These are phyloP conservation scores for Harpegnathos saltator DNA, from an alignment of 1,140 invertebrate genomes.

Conservation along the genomic window DNA sequence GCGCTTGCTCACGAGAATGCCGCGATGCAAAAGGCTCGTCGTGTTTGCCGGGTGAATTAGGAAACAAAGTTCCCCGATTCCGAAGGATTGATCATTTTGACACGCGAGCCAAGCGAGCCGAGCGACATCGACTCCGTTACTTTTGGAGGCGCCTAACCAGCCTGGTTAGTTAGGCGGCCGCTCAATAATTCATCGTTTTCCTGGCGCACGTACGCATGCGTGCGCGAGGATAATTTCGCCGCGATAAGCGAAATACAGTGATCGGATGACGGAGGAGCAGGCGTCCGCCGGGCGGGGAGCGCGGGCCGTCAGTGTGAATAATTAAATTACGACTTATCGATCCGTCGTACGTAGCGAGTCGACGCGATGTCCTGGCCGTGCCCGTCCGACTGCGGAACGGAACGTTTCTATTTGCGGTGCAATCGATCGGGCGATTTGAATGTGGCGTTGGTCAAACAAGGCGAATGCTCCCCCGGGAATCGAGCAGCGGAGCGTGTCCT, in stretches of 20 bases:
- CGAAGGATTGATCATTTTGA: no score
- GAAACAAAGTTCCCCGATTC: no score
- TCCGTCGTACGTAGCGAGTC: conserved; percentile 23
- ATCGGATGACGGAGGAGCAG: no score
- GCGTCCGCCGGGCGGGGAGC: no score
- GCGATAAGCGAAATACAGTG: conserved; percentile 52
- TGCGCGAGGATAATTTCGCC: conserved; percentile 62
- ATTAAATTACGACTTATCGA: conserved; percentile 72
- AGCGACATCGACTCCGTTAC: no score
- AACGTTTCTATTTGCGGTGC: conserved; percentile 55
- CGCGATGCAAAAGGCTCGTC: no score
- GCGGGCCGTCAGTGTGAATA: conserved; percentile 28
- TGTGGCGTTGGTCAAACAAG: conserved; percentile 54
- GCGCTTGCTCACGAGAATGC: no score
- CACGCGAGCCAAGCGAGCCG: no score
- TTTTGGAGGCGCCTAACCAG: no score
- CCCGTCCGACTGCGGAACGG: conserved; percentile 38
- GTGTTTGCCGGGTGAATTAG: no score
- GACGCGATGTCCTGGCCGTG: conserved; percentile 39
- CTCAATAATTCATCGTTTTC: conserved; percentile 64
- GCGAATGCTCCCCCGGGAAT: conserved; percentile 45
- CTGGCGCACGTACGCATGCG: conserved; percentile 9
- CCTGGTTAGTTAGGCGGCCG: no score
- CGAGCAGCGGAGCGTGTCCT: conserved; percentile 29
- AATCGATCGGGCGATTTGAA: conserved; percentile 55